These are phyloP conservation scores for Python bivittatus DNA, from an alignment of 2,113 vertebrate genomes.

Conservation along the genomic window DNA sequence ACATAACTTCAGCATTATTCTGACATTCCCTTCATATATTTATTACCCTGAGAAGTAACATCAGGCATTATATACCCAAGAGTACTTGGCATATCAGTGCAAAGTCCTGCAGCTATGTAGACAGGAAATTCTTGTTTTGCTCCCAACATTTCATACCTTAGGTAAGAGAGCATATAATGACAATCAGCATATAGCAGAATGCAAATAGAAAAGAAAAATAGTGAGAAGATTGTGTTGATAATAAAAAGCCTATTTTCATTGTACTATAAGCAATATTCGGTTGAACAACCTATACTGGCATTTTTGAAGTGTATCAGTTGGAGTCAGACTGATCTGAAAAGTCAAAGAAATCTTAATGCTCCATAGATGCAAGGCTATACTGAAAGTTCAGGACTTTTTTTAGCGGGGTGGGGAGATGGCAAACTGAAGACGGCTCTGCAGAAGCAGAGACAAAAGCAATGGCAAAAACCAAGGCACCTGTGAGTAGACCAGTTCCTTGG, in stretches of 20 bases:
- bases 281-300: background rate
- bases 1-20: conserved; percentile 34
- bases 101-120: conserved; percentile 43
- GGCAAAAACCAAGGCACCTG: too few relatives aligned
- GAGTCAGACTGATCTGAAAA: conserved; percentile 44
- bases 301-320: conserved; percentile 22
- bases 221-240: conserved; percentile 47
- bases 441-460: too few relatives aligned
- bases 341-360: conserved; percentile 35
- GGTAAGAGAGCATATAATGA: conserved; percentile 54
- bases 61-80: conserved; percentile 62
- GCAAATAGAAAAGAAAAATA: conserved; percentile 56
- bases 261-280: conserved; percentile 50
- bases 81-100: conserved; percentile 55
- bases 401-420: too few relatives aligned
- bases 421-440: too few relatives aligned
- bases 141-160: conserved; percentile 46
- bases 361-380: conserved; percentile 25
- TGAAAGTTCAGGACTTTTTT: background rate
- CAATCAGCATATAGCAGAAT: conserved; percentile 56
- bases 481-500: too few relatives aligned
- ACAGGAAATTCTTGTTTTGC: conserved; percentile 29
- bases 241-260: conserved; percentile 8
- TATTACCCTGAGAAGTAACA: conserved; percentile 56
- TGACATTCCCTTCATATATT: conserved; percentile 47